Conservation (phyloP, 2,797 vertebrate species). For the Chaenodraco wilsoni region DNA sequence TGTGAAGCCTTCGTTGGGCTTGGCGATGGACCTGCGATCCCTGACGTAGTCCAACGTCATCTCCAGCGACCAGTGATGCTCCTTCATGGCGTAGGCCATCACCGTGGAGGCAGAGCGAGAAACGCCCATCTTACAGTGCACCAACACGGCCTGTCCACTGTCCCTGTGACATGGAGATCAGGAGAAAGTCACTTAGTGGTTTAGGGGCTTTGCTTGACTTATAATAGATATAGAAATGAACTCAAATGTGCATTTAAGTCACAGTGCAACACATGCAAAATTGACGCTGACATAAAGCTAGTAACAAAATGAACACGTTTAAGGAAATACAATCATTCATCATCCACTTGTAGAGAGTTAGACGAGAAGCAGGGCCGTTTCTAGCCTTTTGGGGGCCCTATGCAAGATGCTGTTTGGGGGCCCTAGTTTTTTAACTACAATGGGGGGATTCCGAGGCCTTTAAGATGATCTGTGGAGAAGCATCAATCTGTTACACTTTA, state of each 20-base stretch:
- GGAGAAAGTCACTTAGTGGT: background rate
- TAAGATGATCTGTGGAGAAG: no score
- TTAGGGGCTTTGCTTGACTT: background rate
- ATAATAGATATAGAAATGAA: background rate
- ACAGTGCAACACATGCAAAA: background rate
- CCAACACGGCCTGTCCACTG: slow-evolving; percentile 86
- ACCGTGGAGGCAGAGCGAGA: slow-evolving; percentile 95
- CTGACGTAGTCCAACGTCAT: slow-evolving; percentile 84
- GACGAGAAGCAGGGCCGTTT: background rate
- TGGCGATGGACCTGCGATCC: slow-evolving; percentile 86
- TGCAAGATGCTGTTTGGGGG: no score
- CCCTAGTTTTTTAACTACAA: no score
- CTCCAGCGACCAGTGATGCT: slow-evolving; percentile 90
- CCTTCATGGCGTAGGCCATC: slow-evolving; percentile 95
- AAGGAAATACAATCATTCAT: background rate
- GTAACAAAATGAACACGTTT: background rate
- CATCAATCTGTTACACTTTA: no score
- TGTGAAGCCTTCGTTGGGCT: slow-evolving; percentile 94
- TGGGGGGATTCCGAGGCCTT: no score
- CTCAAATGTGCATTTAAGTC: background rate
- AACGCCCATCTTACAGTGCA: slow-evolving; percentile 98
- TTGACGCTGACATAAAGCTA: background rate
- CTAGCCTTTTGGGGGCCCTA: no score
- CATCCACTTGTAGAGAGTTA: background rate
- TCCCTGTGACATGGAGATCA: slow-evolving; percentile 74